Evolutionary conservation across 2,797 vertebrate species (phyloP), one percentile per base, ranked within the genome.

Genomic region (Periparus ater): DNA sequence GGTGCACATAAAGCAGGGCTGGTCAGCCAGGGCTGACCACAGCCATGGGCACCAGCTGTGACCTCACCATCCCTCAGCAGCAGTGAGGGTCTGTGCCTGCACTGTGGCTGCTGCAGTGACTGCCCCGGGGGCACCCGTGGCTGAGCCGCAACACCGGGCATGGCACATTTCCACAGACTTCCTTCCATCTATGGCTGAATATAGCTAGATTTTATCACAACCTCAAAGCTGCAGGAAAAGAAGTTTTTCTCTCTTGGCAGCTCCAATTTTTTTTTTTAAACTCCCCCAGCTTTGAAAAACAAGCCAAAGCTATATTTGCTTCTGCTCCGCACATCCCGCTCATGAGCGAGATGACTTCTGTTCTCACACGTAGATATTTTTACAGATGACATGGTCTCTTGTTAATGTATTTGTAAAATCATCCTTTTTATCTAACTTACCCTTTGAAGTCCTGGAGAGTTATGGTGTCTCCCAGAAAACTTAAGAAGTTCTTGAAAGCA

Each of bases 391-490:
- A 77, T 13, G 50, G 72, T 85, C 77, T 83, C 84, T 54, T 22
- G 48, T 14, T 92, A 77, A 87, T 27, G 40, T 10, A 63, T 88
- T 85, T 85, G 75, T 85, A 93, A 95, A 92, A 88, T 70, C 50
- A 57, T 40, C 38, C 29, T 34, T 82, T 85, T 55, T 60, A 80
- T 80, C 65, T 82, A 57, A 66, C 95, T 83, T 74, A 98, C 99
- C 99, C 99, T 98, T 99, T 99, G 93, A 99, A 99, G 95, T 99
- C 99, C 96, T 99, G 99, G 32, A 99, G 98, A 7, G 98, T 98
- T 84, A 99, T 98, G 9, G 98, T 99, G 88, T 99, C 98, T 38
- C 99, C 99, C 75, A 99, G 96, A 86, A 99, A 95, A 67, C 96
- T 91, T 65, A 99, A 97, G 95, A 99, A 99, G 97, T 98, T 99